Conservation (phyloP, 1,140 invertebrate species). For the Drosophila auraria region DNA sequence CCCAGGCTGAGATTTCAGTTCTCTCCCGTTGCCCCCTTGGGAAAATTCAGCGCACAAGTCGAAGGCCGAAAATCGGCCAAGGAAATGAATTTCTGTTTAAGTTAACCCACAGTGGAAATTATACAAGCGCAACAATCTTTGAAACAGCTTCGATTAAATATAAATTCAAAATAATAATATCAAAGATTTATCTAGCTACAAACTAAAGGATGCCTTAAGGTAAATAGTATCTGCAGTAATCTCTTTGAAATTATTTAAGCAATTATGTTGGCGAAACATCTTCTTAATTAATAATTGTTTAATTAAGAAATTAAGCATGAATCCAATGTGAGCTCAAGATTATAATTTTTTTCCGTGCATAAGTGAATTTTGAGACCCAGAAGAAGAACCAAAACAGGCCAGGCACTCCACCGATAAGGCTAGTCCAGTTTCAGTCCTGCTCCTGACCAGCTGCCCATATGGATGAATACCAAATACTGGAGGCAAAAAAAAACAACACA, state of each 20-base stretch:
- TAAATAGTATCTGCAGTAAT: too few species aligned
- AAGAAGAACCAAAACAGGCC: constrained; percentile 32
- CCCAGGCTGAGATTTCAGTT: constrained; percentile 44
- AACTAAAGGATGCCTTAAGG: too few species aligned
- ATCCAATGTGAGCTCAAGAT: not conserved
- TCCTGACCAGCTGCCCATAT: constrained; percentile 61
- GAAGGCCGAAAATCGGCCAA: constrained; percentile 20
- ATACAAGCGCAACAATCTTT: constrained; percentile 30
- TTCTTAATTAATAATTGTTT: too few species aligned
- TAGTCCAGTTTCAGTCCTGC: constrained; percentile 52
- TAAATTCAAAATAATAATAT: not conserved
- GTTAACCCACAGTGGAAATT: constrained; percentile 1
- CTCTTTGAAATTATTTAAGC: not conserved
- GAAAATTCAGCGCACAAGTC: constrained; percentile 26
- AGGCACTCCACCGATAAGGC: constrained; percentile 58
- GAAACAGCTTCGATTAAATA: constrained; percentile 4
- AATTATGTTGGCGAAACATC: too few species aligned
- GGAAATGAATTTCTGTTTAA: constrained; percentile 1
- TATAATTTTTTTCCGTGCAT: constrained; percentile 6
- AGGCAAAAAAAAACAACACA: constrained; percentile 6
- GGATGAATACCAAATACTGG: constrained; percentile 45
- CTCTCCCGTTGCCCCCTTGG: constrained; percentile 40
- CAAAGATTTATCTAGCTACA: not conserved
- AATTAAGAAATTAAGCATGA: not conserved
- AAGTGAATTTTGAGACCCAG: constrained; percentile 14